Percentiles rank a stretch among this genome's conserved stretches.
These are phyloP conservation scores for Trichomycterus rosablanca DNA, from an alignment of 2,113 vertebrate species.

Conservation along the genomic window DNA sequence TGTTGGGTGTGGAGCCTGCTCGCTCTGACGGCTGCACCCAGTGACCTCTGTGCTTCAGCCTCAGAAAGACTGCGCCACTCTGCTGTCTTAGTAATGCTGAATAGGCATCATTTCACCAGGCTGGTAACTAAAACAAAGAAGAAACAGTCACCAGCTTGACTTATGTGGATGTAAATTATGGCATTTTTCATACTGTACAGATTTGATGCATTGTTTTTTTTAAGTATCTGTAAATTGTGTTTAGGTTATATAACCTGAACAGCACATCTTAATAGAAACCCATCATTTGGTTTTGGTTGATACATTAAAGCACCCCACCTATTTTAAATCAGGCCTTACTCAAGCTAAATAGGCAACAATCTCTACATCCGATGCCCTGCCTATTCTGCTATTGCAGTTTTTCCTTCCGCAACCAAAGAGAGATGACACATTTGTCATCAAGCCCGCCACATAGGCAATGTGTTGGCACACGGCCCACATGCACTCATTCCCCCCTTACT, in stretches of 20 bases:
- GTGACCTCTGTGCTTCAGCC: neutral
- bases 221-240: neutral
- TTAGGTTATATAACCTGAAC: conserved; percentile 11
- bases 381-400: conserved; percentile 29
- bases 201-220: neutral
- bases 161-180: neutral
- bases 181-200: too few relatives aligned
- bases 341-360: neutral
- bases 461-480: conserved; percentile 29
- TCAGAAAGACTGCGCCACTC: conserved; percentile 14
- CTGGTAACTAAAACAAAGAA: neutral
- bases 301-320: conserved; percentile 43
- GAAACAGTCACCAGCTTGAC: neutral
- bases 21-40: conserved; percentile 18
- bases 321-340: conserved; percentile 26
- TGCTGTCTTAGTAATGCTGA: conserved; percentile 23
- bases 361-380: neutral
- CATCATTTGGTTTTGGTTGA: conserved; percentile 36
- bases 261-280: conserved; percentile 24
- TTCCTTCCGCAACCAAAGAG: conserved; percentile 19
- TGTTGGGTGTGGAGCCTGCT: conserved; percentile 20
- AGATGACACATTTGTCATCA: conserved; percentile 40
- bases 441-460: conserved; percentile 30
- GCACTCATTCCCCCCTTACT: conserved; percentile 27
- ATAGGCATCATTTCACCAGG: conserved; percentile 3